Percentiles rank a stretch among this genome's conserved stretches.
These are phyloP conservation scores for Sardina pilchardus DNA, from an alignment of 2,113 vertebrate species.

Conservation along the genomic window DNA sequence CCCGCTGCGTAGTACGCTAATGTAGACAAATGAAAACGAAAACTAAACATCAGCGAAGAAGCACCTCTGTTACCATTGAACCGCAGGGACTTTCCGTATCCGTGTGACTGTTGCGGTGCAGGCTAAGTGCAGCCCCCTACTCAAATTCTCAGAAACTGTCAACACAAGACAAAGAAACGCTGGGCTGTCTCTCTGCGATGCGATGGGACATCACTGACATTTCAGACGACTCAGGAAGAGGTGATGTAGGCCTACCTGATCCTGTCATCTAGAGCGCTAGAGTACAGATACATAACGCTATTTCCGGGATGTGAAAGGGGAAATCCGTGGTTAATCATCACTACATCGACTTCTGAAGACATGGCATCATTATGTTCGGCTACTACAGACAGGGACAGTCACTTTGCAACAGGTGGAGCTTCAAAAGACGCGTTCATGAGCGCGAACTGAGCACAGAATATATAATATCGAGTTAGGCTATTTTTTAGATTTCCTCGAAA, in stretches of 20 bases:
- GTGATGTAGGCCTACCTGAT: not conserved
- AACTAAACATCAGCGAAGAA: not conserved
- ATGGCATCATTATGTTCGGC: not conserved
- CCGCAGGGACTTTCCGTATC: not conserved
- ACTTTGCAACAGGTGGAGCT: not conserved
- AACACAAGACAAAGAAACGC: not conserved
- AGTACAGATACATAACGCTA: not conserved
- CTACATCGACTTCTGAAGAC: not conserved
- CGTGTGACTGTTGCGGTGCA: constrained; percentile 11
- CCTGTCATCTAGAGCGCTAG: not conserved
- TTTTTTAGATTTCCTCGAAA: not conserved
- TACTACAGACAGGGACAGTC: not conserved
- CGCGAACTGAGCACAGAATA: not conserved
- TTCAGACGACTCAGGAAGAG: constrained; percentile 2
- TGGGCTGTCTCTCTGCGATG: not conserved
- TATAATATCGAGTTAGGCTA: not conserved
- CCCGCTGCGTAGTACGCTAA: not conserved
- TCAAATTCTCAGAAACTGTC: constrained; percentile 26
- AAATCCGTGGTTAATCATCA: constrained; percentile 36
- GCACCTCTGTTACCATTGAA: not conserved
- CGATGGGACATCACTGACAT: not conserved
- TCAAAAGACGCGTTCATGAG: not conserved
- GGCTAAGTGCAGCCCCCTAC: not conserved
- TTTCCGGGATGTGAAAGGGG: constrained; percentile 45
- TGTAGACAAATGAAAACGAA: not conserved